Evolutionary conservation across 2,888 invertebrate genomes (phyloP), one percentile per base, ranked within the genome.

Genomic region (Cantharis flavilabris): DNA sequence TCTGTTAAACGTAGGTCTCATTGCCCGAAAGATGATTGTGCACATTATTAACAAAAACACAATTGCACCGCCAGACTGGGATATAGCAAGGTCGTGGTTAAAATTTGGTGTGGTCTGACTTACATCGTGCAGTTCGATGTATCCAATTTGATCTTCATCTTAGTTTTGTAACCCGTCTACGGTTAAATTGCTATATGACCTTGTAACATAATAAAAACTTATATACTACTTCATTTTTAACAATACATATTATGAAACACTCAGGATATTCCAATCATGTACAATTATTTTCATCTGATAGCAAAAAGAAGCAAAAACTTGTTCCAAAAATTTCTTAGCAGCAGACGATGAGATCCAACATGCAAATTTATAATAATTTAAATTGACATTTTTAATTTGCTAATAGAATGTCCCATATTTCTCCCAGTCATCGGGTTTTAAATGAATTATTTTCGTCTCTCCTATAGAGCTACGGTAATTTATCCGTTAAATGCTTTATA

Each of bases 21-120:
- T 86, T 86, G 85, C 86, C 86, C 82, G 84, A 84, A 87, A 83
- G 86, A 88, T 88, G 88, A 88, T 87, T 84, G 80, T 85, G 87
- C 88, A 87, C 84, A 86, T 86, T 87, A 85, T 84, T 83, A 85
- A 85, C 85, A 85, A 83, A 86, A 75, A 87, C 86, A 87, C 87
- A 86, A 88, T 87, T 87, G 87, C 87, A 87, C 85, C 86, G 87
- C 81, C 83, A 81, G 86, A 83, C 85, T 83, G 83, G 84, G 83
- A 82, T 83, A 82, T 75, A 83, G 82, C 87, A 88, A 88, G 87
- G 87, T 88, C 87, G 86, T 84, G 83, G 82, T 82, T 80, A 77
- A 83, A 84, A 83, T 86, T 86, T 85, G 82, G 85, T 86, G 85
- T 85, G 85, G 85, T 85, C 85, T 81, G 74, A 76, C 72, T 76